Evolutionary conservation across 2,888 invertebrate genomes (phyloP).

Genomic region (Drosophila subsilvestris): DNA sequence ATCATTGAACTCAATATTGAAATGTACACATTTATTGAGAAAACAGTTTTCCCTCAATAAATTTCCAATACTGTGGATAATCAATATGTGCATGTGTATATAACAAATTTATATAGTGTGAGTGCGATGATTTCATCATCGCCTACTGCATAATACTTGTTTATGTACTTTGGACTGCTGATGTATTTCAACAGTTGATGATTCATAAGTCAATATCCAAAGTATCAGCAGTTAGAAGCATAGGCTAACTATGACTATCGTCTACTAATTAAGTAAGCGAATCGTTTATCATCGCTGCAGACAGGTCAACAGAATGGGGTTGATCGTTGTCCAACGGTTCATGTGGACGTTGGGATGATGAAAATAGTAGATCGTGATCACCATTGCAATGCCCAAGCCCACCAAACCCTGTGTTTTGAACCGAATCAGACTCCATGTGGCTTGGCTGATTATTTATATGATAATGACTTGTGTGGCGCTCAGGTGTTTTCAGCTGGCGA

Average conservation of each 20-base stretch:
- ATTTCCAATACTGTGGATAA: not conserved
- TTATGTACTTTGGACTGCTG: not conserved
- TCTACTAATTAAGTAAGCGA: conserved; percentile 84
- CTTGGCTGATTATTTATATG: conserved; percentile 35
- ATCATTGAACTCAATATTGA: not conserved
- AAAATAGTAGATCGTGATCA: conserved; percentile 81
- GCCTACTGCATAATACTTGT: not conserved
- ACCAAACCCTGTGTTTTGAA: conserved; percentile 36
- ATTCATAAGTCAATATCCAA: conserved; percentile 84
- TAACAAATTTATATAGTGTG: not conserved
- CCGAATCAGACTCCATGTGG: conserved; percentile 25
- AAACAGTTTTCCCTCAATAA: not conserved
- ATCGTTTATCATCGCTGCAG: conserved; percentile 83
- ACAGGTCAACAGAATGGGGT: conserved; percentile 77
- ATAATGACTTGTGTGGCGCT: conserved; percentile 42
- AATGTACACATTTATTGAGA: too few relatives aligned
- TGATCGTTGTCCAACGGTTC: conserved; percentile 54
- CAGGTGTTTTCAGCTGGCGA: conserved; percentile 37
- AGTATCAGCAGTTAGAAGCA: conserved; percentile 85
- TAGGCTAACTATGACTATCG: conserved; percentile 82
- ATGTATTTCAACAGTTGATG: conserved; percentile 3
- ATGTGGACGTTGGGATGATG: conserved; percentile 75
- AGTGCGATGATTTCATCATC: not conserved
- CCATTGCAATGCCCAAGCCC: conserved; percentile 55
- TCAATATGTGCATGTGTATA: not conserved